Base-by-base conservation (phyloP, 2,888 invertebrate genomes). In the Melipona beecheii region DNA sequence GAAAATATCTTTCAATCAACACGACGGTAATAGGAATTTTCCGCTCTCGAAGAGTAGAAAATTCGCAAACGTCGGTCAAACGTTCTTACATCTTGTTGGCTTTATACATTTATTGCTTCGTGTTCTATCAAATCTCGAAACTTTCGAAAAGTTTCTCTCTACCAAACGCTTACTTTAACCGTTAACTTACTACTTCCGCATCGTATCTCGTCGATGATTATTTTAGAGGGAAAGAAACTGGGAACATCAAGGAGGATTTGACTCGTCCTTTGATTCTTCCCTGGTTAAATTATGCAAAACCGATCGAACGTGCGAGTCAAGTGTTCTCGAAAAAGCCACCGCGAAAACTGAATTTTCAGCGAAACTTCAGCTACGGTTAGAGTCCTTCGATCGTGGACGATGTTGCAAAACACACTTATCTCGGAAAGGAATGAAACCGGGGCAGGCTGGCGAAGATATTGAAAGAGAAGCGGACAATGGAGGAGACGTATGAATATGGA, bases 401-500 rank as follows among this genome's bases (percentile, higher is more conserved):
- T n/a, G 60, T 58, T n/a, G 19, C 52, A 66, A 56, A 66, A 71
- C 80, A 52, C 66, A 19, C 65, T 52, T 60, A 56, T 58, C 80
- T 49, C 50, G 4, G 4, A 15, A 56, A 6, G 56, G 69, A 50
- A 75, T 69, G 58, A 31, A 43, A 69, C 69, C 31, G 0, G 19
- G 24, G 19, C 17, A 19, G 19, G 43, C 62, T 69, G 69, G 64
- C 13, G 52, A 56, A 68, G 81, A 60, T 68, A 24, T 68, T 76
- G 68, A 75, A 81, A 75, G 72, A 74, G 77, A 69, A 31, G 70
- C 54, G 76, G 73, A 81, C 69, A 76, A 81, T 74, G n/a, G 76
- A 21, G 58, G 27, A 19, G 72, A 60, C 81, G 82, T 81, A 81
- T 81, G 83, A 83, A 83, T 83, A 83, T 81, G 73, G 73, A 74